These are phyloP conservation scores for Mantis religiosa DNA, from an alignment of 2,888 invertebrate species.

Conservation along the genomic window DNA sequence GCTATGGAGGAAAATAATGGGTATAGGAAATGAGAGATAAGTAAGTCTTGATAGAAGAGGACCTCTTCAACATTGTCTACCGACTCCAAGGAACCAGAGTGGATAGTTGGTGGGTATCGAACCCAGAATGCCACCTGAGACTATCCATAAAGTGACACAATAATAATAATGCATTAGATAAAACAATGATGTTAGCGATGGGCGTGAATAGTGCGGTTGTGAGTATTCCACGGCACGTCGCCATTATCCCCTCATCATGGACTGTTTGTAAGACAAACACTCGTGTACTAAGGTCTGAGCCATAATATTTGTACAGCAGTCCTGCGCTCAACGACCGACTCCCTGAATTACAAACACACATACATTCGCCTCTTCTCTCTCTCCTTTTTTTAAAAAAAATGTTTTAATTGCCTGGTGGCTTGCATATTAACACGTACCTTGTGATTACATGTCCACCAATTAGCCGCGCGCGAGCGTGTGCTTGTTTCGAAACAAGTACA, in stretches of 20 bases:
- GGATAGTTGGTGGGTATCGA: no score
- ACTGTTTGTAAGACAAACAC: conserved; percentile 13
- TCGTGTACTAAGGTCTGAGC: conserved; percentile 2
- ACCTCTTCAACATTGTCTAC: no score
- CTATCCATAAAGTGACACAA: no score
- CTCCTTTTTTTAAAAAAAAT: neutral
- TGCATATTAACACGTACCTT: conserved; percentile 9
- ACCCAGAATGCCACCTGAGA: no score
- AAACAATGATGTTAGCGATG: no score
- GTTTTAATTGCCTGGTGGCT: neutral
- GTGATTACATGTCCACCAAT: neutral
- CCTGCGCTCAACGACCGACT: neutral
- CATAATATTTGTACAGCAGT: conserved; percentile 8
- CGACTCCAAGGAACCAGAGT: no score
- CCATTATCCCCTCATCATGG: conserved; percentile 4
- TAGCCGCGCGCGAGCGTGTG: neutral
- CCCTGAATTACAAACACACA: conserved; percentile 3
- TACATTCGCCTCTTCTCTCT: neutral
- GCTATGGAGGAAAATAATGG: no score
- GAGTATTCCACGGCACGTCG: conserved; percentile 5
- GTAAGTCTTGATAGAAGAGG: no score
- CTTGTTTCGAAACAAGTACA: neutral
- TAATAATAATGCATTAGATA: no score
- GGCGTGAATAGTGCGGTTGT: neutral
- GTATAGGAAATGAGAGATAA: no score